phyloP scores from a whole-genome alignment of 2,797 vertebrate genomes.

The Lagocephalus sceleratus region DNA sequence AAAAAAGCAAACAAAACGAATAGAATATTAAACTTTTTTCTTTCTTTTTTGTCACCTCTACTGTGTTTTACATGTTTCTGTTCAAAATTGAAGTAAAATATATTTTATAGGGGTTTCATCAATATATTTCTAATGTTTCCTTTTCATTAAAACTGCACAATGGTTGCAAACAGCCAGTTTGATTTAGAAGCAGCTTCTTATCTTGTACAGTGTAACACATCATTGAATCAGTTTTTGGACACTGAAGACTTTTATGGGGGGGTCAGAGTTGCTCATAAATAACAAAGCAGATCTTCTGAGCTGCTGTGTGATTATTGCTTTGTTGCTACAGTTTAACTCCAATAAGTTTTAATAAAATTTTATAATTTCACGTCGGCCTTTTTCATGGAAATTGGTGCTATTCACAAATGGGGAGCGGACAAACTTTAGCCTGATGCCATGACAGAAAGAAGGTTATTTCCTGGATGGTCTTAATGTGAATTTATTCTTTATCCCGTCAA shows the following conservation, averaged over 20 bases:
- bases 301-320: constrained; percentile 62
- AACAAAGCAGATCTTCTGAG: constrained; percentile 52
- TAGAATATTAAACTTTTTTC: constrained; percentile 41
- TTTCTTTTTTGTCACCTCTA: constrained; percentile 58
- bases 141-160: constrained; percentile 57
- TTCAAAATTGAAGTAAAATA: constrained; percentile 60
- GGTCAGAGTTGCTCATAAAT: constrained; percentile 37
- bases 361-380: constrained; percentile 66
- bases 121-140: constrained; percentile 46
- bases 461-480: constrained; percentile 42
- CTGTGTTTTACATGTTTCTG: constrained; percentile 68
- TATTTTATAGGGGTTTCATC: constrained; percentile 59
- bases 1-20: constrained; percentile 35
- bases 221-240: constrained; percentile 41
- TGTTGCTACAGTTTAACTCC: constrained; percentile 62
- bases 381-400: constrained; percentile 73
- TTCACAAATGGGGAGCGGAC: constrained; percentile 47
- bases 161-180: constrained; percentile 50
- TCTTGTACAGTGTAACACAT: constrained; percentile 13
- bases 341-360: constrained; percentile 71
- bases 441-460: constrained; percentile 29
- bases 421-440: constrained; percentile 45
- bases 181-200: constrained; percentile 41
- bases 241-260: constrained; percentile 37
- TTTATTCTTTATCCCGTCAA: constrained; percentile 36